Evolutionary conservation across 2,113 vertebrate genomes (phyloP).

Genomic region (Sylvietta virens): DNA sequence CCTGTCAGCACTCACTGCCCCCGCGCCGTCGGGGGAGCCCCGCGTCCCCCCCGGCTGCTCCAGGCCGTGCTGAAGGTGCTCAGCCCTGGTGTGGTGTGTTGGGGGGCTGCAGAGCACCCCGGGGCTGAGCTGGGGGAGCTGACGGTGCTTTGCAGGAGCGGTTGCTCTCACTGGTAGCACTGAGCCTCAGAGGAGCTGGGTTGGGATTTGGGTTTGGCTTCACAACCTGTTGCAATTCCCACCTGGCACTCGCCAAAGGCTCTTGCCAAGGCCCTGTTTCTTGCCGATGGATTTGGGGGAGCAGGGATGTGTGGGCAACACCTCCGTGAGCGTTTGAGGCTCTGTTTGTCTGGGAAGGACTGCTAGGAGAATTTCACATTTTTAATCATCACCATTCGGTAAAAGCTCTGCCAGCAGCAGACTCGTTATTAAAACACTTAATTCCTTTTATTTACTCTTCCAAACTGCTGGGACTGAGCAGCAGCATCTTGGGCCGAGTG

Average conservation of each 20-base stretch:
- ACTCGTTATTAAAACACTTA: neutral
- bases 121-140: neutral
- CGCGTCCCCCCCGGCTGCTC: accelerated
- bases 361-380: no score
- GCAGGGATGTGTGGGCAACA: accelerated
- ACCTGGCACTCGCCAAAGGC: neutral
- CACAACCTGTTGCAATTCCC: neutral
- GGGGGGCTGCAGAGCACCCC: neutral
- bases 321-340: accelerated
- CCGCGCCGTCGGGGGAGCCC: neutral
- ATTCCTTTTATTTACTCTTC: neutral
- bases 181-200: accelerated
- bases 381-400: neutral
- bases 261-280: accelerated
- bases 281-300: neutral
- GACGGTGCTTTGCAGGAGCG: accelerated
- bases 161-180: neutral
- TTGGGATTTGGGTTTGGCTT: accelerated
- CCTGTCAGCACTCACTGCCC: accelerated
- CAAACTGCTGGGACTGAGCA: neutral
- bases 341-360: neutral
- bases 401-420: neutral
- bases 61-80: neutral
- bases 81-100: accelerated
- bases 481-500: neutral